These are phyloP conservation scores for Mythimna lalbum DNA, from an alignment of 2,888 invertebrate species.

Conservation along the genomic window DNA sequence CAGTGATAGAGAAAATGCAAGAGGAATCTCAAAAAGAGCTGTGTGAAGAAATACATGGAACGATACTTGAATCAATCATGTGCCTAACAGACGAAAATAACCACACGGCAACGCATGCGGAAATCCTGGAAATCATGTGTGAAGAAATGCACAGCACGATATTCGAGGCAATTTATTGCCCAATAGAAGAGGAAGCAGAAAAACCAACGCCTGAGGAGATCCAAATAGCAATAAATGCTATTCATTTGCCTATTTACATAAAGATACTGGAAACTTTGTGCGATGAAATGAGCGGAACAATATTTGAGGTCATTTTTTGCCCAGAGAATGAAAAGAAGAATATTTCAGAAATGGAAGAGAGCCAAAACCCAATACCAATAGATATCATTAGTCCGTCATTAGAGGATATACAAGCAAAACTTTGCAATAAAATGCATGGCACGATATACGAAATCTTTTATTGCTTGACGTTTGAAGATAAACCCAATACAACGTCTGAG, in stretches of 20 bases:
- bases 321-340: background rate
- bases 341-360: no score
- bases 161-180: slow-evolving; percentile 19
- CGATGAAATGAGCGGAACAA: slow-evolving; percentile 1
- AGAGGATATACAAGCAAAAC: background rate
- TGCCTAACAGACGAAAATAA: background rate
- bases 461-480: slow-evolving; percentile 1
- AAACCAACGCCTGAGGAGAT: background rate
- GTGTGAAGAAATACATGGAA: background rate
- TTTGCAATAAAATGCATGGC: background rate
- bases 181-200: background rate
- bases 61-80: slow-evolving; percentile 19
- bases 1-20: background rate
- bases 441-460: background rate
- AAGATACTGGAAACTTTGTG: slow-evolving; percentile 8
- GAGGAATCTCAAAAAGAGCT: slow-evolving; percentile 7
- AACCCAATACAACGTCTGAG: background rate
- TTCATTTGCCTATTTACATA: slow-evolving; percentile 1
- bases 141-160: slow-evolving; percentile 11
- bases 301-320: slow-evolving; percentile 4
- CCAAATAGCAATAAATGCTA: background rate
- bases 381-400: background rate
- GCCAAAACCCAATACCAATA: background rate
- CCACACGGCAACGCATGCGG: background rate
- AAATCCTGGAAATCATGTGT: slow-evolving; percentile 11